phyloP scores from a whole-genome alignment of 2,888 invertebrate species.

The Heliconius sara region DNA sequence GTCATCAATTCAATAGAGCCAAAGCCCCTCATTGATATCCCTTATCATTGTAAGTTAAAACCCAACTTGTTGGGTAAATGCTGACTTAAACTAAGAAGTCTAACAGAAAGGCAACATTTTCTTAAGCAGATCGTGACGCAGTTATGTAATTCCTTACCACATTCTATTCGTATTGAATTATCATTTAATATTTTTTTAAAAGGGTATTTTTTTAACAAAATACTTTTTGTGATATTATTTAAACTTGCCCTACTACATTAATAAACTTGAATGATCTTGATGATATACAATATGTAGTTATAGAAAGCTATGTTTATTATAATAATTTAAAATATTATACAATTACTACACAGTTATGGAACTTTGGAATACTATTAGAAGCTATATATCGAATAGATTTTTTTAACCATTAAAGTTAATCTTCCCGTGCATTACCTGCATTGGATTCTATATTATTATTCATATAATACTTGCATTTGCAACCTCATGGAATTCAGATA shows the following conservation, averaged over 20 bases:
- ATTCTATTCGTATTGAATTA: not conserved
- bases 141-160: slow-evolving; percentile 13
- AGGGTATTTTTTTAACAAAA: no score
- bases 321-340: not conserved
- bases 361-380: not conserved
- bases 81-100: slow-evolving; percentile 7
- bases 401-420: slow-evolving; percentile 2
- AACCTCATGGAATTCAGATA: not conserved
- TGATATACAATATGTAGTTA: not conserved
- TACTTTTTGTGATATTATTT: no score
- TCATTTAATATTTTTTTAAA: no score
- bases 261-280: no score
- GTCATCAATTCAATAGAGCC: slow-evolving; percentile 1
- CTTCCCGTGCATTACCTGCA: not conserved
- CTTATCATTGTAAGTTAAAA: slow-evolving; percentile 22
- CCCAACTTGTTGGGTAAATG: no score
- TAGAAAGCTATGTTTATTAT: not conserved
- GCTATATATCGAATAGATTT: not conserved
- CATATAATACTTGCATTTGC: not conserved
- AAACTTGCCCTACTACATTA: no score
- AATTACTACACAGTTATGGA: not conserved
- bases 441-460: not conserved
- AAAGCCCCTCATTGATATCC: slow-evolving; percentile 24
- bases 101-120: not conserved
- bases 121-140: slow-evolving; percentile 13